These are phyloP conservation scores for Catharus ustulatus DNA, from an alignment of 2,797 vertebrate species.

Conservation along the genomic window DNA sequence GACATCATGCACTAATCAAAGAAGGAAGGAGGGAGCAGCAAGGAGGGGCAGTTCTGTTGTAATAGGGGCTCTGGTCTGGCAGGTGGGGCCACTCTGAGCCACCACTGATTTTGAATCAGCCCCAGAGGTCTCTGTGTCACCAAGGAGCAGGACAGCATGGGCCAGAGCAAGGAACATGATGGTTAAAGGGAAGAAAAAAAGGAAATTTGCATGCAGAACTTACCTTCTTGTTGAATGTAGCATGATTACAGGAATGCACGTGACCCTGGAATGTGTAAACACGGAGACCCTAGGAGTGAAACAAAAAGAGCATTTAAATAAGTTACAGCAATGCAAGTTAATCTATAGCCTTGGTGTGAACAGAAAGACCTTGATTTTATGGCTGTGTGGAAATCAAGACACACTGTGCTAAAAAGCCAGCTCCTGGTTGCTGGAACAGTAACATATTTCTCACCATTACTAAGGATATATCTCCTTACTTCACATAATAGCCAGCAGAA, in stretches of 20 bases:
- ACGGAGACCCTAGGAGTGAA: conserved; percentile 65
- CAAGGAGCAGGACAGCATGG: neutral
- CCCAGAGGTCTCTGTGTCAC: neutral
- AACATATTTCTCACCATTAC: neutral
- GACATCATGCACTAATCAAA: neutral
- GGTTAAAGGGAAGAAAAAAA: neutral
- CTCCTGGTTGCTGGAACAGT: neutral
- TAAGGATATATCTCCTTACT: neutral
- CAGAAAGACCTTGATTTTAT: neutral
- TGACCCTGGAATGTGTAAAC: conserved; percentile 82
- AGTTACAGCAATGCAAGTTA: neutral
- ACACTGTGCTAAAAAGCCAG: neutral
- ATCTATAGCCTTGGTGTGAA: neutral
- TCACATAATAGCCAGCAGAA: neutral
- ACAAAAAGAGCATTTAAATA: neutral
- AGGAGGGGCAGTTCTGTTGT: neutral
- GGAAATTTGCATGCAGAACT: neutral
- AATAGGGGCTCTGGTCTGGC: neutral
- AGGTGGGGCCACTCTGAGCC: neutral
- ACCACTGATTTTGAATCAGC: neutral
- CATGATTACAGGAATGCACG: conserved; percentile 80
- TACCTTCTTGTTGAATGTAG: conserved; percentile 73
- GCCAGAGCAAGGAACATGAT: neutral
- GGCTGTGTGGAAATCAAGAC: neutral
- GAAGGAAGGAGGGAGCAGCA: neutral